Conservation (phyloP, 2,888 invertebrate genomes). For the Phaedon cochleariae region DNA sequence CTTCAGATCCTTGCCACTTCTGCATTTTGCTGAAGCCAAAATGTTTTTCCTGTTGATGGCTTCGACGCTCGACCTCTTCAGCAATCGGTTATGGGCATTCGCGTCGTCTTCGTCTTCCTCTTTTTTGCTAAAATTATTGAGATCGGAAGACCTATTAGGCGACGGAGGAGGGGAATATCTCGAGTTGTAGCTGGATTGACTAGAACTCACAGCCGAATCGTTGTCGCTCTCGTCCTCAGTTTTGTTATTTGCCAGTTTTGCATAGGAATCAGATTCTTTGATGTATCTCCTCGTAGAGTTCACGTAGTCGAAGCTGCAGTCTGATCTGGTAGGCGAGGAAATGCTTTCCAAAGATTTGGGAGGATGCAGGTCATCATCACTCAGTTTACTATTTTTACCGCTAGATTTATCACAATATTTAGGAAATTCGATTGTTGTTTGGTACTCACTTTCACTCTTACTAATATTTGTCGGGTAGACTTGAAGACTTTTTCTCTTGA, state of each 20-base stretch:
- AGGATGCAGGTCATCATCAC: conserved; percentile 54
- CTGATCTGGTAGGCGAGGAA: conserved; percentile 67
- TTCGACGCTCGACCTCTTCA: conserved; percentile 83
- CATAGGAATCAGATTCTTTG: conserved; percentile 28
- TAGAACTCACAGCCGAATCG: conserved; percentile 88
- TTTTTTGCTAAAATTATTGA: conserved; percentile 33
- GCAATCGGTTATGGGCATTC: conserved; percentile 67
- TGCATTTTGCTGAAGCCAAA: conserved; percentile 84
- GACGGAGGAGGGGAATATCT: conserved; percentile 79
- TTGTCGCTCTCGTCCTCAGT: conserved; percentile 78
- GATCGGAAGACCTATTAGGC: conserved; percentile 61
- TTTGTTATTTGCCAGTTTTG: conserved; percentile 39
- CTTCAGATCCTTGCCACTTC: conserved; percentile 81
- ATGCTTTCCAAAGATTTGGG: conserved; percentile 69
- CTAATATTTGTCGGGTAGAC: conserved; percentile 63
- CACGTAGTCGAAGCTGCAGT: conserved; percentile 67
- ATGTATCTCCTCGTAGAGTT: conserved; percentile 44
- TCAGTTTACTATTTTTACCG: conserved; percentile 41
- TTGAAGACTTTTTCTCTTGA: conserved; percentile 78
- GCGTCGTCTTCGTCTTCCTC: conserved; percentile 42
- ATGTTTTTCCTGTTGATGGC: conserved; percentile 88
- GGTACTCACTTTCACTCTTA: conserved; percentile 41
- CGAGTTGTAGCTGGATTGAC: conserved; percentile 80
- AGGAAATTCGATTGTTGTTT: conserved; percentile 30
- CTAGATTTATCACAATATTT: conserved; percentile 41